These are phyloP conservation scores for Epistrophella euchroma DNA, from an alignment of 2,888 invertebrate genomes.

Conservation along the genomic window DNA sequence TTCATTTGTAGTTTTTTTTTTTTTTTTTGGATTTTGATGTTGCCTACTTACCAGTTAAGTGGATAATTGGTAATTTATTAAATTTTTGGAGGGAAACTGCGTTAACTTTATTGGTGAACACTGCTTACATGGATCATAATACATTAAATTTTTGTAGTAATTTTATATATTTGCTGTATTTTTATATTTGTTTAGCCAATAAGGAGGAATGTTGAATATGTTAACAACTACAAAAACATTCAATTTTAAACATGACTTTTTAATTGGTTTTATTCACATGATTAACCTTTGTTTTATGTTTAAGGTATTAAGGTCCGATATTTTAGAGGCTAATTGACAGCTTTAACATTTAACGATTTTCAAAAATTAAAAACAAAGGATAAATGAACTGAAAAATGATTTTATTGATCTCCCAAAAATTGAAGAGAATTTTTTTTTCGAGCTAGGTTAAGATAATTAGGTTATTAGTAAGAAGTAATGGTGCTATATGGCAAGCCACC, in stretches of 20 bases:
- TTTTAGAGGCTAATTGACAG: background rate
- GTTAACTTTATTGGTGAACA: constrained; percentile 56
- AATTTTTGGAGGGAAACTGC: constrained; percentile 59
- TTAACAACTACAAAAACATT: constrained; percentile 62
- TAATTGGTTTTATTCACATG: constrained; percentile 56
- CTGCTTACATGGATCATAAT: constrained; percentile 31
- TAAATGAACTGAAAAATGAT: background rate
- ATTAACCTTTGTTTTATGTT: constrained; percentile 15
- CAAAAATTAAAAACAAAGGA: background rate
- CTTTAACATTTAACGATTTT: background rate
- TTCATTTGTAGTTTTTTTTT: too few species aligned
- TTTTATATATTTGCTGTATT: background rate
- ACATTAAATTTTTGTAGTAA: background rate
- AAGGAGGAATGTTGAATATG: constrained; percentile 62
- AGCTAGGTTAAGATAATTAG: background rate
- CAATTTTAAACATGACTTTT: constrained; percentile 57
- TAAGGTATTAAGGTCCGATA: background rate
- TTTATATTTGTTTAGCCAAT: constrained; percentile 15
- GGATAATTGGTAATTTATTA: constrained; percentile 74
- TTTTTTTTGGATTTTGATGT: background rate
- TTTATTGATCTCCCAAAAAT: background rate
- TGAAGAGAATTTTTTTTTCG: background rate
- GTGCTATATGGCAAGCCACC: too few species aligned
- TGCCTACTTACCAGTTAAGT: constrained; percentile 49
- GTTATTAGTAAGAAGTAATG: background rate